A percentile compares a stretch with the other conserved stretches of the same genome.
These are phyloP conservation scores for Mystacornis crossleyi DNA, from an alignment of 2,113 vertebrate species.

Conservation along the genomic window DNA sequence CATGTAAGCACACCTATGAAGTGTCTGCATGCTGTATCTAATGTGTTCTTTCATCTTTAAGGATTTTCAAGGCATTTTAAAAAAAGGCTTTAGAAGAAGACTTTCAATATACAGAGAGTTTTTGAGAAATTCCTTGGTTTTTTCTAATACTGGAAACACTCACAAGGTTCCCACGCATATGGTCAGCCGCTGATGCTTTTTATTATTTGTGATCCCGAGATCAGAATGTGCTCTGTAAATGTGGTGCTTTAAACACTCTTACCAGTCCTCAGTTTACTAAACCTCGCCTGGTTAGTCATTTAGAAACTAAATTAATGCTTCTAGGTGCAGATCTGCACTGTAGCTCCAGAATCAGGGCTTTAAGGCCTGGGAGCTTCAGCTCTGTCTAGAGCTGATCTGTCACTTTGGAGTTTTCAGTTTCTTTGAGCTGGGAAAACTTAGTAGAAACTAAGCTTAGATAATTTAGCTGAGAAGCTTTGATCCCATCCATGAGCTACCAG, in stretches of 20 bases:
- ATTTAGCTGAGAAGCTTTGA: background rate
- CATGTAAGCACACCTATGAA: background rate
- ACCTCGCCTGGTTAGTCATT: background rate
- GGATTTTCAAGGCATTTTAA: background rate
- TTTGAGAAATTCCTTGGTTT: background rate
- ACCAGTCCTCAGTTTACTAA: background rate
- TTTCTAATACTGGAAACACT: background rate
- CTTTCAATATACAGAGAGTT: background rate
- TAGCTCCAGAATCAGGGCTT: background rate
- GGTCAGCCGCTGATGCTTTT: background rate
- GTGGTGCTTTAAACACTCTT: background rate
- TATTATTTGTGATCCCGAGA: background rate
- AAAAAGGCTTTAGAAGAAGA: background rate
- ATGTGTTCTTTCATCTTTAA: background rate
- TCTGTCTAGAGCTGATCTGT: background rate
- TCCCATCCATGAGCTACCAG: background rate
- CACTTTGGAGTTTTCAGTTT: background rate
- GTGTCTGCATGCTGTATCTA: background rate
- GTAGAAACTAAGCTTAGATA: background rate
- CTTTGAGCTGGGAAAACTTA: background rate
- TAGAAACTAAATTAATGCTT: background rate
- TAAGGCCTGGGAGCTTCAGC: background rate
- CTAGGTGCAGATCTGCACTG: background rate
- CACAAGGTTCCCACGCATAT: fast-evolving
- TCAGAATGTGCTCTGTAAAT: background rate